A percentile compares a stretch with the other conserved stretches of the same genome.
These are phyloP conservation scores for Lasius platythorax DNA, from an alignment of 2,888 invertebrate genomes.

Conservation along the genomic window DNA sequence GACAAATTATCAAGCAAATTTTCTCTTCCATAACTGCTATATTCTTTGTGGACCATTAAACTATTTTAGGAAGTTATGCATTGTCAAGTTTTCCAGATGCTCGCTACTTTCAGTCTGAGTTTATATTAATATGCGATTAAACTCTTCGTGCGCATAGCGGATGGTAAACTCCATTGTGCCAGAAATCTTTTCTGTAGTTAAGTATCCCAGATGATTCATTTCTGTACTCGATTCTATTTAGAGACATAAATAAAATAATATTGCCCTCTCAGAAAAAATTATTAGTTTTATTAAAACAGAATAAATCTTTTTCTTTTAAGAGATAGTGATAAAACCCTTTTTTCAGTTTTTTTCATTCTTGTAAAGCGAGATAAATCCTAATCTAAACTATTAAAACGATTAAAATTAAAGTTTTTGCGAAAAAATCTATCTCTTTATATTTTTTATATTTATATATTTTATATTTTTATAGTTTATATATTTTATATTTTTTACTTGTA, in stretches of 20 bases:
- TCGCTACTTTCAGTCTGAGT: slow-evolving; percentile 9
- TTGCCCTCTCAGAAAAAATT: background rate
- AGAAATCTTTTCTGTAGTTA: slow-evolving; percentile 10
- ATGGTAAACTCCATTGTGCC: slow-evolving; percentile 63
- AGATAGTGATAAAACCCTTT: background rate
- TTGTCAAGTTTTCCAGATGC: slow-evolving; percentile 51
- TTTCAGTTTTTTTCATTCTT: background rate
- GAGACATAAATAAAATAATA: background rate
- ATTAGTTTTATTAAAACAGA: background rate
- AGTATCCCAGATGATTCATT: background rate
- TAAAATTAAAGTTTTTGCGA: background rate
- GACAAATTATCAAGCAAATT: slow-evolving; percentile 43
- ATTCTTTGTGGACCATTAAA: slow-evolving; percentile 37
- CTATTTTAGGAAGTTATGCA: slow-evolving; percentile 42
- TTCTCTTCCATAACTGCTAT: slow-evolving; percentile 7
- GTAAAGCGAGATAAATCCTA: background rate
- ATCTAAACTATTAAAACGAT: background rate
- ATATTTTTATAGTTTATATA: background rate
- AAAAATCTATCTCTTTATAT: background rate
- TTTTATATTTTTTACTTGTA: background rate
- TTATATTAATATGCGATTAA: slow-evolving; percentile 63
- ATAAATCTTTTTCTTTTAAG: background rate
- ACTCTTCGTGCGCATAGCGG: slow-evolving; percentile 53
- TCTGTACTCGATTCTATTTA: background rate
- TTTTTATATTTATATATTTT: background rate